These are phyloP conservation scores for Oxyteleia sp. DNA, from an alignment of 2,888 invertebrate species.

Conservation along the genomic window DNA sequence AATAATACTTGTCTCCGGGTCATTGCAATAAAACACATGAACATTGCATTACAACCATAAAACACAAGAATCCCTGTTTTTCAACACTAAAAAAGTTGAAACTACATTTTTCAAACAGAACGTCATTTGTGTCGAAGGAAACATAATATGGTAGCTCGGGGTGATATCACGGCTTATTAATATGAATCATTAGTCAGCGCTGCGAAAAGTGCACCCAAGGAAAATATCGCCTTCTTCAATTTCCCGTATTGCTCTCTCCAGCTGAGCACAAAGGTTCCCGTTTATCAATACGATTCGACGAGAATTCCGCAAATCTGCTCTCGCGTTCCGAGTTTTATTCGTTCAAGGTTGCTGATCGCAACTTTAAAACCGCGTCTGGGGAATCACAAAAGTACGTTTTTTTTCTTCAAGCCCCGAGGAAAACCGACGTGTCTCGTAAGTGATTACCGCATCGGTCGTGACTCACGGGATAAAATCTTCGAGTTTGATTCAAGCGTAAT, in stretches of 20 bases:
- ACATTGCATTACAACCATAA: too few species aligned
- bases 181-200: constrained; percentile 53
- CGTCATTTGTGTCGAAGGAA: constrained; percentile 50
- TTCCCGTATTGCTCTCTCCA: constrained; percentile 38
- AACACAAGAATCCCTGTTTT: too few species aligned
- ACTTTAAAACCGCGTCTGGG: constrained; percentile 32
- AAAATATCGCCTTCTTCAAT: constrained; percentile 31
- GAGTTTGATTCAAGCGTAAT: constrained; percentile 61
- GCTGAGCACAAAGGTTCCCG: constrained; percentile 26
- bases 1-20: too few species aligned
- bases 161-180: constrained; percentile 67
- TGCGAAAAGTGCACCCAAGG: constrained; percentile 3
- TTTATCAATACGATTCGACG: constrained; percentile 34
- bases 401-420: background rate
- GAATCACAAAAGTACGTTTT: constrained; percentile 29
- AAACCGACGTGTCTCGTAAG: constrained; percentile 44
- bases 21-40: too few species aligned
- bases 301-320: constrained; percentile 38
- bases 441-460: constrained; percentile 42
- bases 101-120: too few species aligned
- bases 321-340: background rate
- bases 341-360: constrained; percentile 31
- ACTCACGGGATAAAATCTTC: constrained; percentile 38
- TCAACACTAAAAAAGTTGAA: too few species aligned
- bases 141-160: constrained; percentile 43